These are phyloP conservation scores for Channa striata DNA, from an alignment of 2,797 vertebrate genomes.

Conservation along the genomic window DNA sequence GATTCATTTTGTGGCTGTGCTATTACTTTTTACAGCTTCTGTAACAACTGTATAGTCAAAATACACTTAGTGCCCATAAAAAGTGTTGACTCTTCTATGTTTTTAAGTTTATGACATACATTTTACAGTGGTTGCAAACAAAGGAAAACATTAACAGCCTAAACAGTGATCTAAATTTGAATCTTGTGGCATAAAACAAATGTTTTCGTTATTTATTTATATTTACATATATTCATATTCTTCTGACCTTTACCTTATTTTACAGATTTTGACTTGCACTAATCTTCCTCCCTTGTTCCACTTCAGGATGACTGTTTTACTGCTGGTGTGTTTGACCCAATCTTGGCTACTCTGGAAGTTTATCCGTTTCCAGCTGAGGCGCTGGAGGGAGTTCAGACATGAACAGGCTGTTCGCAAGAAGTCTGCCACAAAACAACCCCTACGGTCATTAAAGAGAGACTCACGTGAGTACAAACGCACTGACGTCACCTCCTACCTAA, in stretches of 20 bases:
- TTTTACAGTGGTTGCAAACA: neutral
- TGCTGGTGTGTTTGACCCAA: slow-evolving; percentile 93
- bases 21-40: slow-evolving; percentile 23
- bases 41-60: neutral
- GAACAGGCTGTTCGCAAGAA: slow-evolving; percentile 90
- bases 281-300: slow-evolving; percentile 26
- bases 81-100: neutral
- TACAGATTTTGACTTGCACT: too few relatives aligned
- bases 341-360: slow-evolving; percentile 99
- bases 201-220: too few relatives aligned
- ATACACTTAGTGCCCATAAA: neutral
- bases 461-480: slow-evolving; percentile 82
- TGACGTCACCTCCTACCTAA: neutral
- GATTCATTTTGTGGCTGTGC: slow-evolving; percentile 13
- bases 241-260: neutral
- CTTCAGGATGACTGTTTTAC: slow-evolving; percentile 90
- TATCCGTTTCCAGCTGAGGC: slow-evolving; percentile 96
- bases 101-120: slow-evolving; percentile 22
- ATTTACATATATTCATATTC: too few relatives aligned
- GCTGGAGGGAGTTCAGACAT: slow-evolving; percentile 92
- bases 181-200: neutral
- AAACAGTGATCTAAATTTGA: neutral
- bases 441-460: slow-evolving; percentile 89
- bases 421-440: slow-evolving; percentile 82
- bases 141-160: neutral